Conservation (phyloP, 2,888 invertebrate genomes). For the Hydraecia micacea region DNA sequence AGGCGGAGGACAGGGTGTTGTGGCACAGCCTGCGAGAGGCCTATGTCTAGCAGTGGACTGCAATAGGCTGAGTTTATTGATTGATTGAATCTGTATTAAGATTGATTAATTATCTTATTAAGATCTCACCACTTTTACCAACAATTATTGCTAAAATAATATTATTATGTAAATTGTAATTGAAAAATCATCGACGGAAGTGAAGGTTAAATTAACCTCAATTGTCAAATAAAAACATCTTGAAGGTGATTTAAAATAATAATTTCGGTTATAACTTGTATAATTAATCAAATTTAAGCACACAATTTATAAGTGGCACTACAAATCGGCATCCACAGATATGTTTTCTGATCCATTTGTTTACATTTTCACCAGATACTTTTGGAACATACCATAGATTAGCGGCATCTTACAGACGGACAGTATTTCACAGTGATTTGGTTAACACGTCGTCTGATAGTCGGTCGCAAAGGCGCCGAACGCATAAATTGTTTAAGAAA, state of each 20-base stretch:
- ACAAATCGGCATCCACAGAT: not conserved
- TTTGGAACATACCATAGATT: not conserved
- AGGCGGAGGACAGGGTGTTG: no score
- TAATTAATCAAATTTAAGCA: not conserved
- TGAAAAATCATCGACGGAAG: not conserved
- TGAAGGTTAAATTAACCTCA: not conserved
- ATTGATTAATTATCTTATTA: no score
- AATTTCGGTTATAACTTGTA: not conserved
- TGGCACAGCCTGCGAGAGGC: no score
- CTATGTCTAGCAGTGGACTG: no score
- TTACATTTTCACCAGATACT: not conserved
- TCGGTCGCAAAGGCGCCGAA: constrained; percentile 80
- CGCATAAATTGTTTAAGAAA: constrained; percentile 86
- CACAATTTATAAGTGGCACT: not conserved
- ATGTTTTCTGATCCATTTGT: not conserved
- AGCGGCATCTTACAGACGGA: constrained; percentile 21
- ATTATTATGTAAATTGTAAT: not conserved
- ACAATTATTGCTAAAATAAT: no score
- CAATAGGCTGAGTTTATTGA: no score
- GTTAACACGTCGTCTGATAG: constrained; percentile 78
- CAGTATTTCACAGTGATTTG: constrained; percentile 73
- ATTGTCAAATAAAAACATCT: not conserved
- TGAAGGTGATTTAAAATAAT: not conserved
- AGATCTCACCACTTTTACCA: no score
- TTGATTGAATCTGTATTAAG: no score